These are phyloP conservation scores for Rhopalosiphum nymphaeae DNA, from an alignment of 2,888 invertebrate genomes.

Conservation along the genomic window DNA sequence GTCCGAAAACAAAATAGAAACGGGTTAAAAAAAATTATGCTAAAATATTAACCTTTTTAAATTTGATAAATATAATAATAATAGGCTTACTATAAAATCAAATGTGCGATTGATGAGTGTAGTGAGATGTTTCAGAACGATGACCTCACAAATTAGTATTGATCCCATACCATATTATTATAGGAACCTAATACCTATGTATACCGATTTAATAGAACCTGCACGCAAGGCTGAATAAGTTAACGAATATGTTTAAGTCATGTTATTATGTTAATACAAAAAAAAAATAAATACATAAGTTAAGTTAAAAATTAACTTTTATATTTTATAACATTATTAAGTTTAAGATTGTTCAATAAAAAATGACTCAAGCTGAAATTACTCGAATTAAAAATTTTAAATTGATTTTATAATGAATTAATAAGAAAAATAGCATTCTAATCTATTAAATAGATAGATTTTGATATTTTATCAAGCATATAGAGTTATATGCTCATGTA, in stretches of 20 bases:
- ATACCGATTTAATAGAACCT: neutral
- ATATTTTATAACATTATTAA: neutral
- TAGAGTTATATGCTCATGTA: neutral
- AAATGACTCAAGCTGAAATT: neutral
- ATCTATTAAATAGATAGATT: neutral
- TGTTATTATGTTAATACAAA: neutral
- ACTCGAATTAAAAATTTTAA: neutral
- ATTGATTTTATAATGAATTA: neutral
- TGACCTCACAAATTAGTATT: constrained; percentile 2
- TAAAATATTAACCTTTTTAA: neutral
- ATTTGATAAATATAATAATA: neutral
- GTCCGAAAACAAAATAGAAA: neutral
- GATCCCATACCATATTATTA: neutral
- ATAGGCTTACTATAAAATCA: neutral
- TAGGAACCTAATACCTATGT: neutral
- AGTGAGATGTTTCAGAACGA: constrained; percentile 4
- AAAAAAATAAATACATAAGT: neutral
- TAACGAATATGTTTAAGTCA: neutral
- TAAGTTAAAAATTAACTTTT: neutral
- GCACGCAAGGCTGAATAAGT: neutral
- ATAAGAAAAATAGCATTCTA: neutral
- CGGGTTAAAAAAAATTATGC: neutral
- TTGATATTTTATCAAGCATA: neutral
- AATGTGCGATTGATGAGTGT: neutral
- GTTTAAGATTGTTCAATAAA: neutral